phyloP scores from a whole-genome alignment of 2,888 invertebrate genomes.

The Drosophila parthenogenetica region DNA sequence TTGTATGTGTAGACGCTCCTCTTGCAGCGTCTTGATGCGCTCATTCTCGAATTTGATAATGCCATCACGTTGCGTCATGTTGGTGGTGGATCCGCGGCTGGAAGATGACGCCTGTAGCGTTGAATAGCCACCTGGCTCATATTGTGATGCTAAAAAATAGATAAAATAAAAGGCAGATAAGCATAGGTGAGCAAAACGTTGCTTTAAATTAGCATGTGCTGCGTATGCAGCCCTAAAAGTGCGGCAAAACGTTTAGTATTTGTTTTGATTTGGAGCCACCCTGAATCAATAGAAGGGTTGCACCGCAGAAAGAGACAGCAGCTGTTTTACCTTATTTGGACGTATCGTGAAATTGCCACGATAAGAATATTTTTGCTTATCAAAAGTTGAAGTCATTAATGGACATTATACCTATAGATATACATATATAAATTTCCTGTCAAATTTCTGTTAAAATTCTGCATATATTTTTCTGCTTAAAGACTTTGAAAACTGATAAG shows the following conservation, averaged over 20 bases:
- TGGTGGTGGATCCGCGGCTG: conserved; percentile 87
- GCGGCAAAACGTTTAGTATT: conserved; percentile 54
- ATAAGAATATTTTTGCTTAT: conserved; percentile 48
- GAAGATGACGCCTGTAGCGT: conserved; percentile 86
- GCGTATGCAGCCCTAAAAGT: conserved; percentile 42
- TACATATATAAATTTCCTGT: not conserved
- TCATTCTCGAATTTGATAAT: conserved; percentile 98
- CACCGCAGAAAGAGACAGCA: conserved; percentile 16
- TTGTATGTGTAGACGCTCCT: conserved; percentile 98
- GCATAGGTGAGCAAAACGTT: conserved; percentile 13
- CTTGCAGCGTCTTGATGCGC: conserved; percentile 97
- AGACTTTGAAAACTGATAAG: not conserved
- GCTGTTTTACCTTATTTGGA: conserved; percentile 1
- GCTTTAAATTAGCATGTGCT: conserved; percentile 24
- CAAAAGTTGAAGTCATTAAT: conserved; percentile 48
- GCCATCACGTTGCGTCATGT: conserved; percentile 96
- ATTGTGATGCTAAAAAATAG: conserved; percentile 87
- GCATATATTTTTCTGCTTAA: not conserved
- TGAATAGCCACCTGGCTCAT: conserved; percentile 89
- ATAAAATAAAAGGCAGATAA: conserved; percentile 5
- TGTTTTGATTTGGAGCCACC: conserved; percentile 56
- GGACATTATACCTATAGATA: conserved; percentile 17
- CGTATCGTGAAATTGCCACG: conserved; percentile 20
- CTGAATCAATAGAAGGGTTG: conserved; percentile 50
- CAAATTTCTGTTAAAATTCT: not conserved